phyloP scores from a whole-genome alignment of 2,888 invertebrate genomes.

The Papilio elwesi region DNA sequence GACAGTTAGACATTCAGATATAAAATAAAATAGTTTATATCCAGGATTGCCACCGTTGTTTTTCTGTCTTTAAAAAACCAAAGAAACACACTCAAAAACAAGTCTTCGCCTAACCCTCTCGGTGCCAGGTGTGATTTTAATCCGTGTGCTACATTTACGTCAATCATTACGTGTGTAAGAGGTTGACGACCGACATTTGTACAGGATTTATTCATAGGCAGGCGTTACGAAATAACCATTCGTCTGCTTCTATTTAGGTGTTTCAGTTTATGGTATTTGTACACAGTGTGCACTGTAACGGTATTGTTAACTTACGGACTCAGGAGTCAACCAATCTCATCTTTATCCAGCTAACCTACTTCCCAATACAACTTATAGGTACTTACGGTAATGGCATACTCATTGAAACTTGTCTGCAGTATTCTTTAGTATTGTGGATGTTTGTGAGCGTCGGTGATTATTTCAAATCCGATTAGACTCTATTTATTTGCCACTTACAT shows the following conservation, averaged over 20 bases:
- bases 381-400: no score
- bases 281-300: neutral
- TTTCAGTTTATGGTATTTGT: constrained; percentile 8
- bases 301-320: neutral
- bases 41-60: no score
- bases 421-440: neutral
- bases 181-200: constrained; percentile 31
- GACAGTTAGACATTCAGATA: neutral
- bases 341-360: no score
- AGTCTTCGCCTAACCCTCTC: neutral
- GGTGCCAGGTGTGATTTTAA: neutral
- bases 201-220: constrained; percentile 24
- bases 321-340: neutral
- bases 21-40: no score
- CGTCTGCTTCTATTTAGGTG: constrained; percentile 1
- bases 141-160: constrained; percentile 5
- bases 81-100: no score
- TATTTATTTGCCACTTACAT: no score
- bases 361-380: no score
- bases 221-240: neutral
- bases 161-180: neutral
- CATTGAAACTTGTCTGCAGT: neutral
- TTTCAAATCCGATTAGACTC: no score
- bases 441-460: neutral
- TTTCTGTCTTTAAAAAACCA: no score